Evolutionary conservation across 2,113 vertebrate species (phyloP), one percentile per base, ranked within the genome.

Genomic region (Oostethus manadensis): DNA sequence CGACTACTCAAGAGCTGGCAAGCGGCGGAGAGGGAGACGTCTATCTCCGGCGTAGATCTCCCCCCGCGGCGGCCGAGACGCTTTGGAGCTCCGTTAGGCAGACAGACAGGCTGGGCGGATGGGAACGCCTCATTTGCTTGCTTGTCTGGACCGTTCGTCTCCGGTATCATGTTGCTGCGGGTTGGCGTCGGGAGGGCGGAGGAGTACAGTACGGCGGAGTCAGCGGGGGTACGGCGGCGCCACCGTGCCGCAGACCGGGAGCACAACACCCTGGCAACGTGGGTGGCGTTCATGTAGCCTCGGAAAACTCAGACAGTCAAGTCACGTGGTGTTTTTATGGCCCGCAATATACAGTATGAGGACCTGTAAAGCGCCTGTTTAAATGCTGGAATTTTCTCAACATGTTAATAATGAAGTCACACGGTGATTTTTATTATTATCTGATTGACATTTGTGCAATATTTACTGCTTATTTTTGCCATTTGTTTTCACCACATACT

Each of bases 81-180:
- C 40, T 61, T 21, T 29, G 65, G 44, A 64, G 71, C 78, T 75
- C 65, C 71, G 59, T 58, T 43, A 45, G 59, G 59, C 63, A 47
- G 69, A 40, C 72, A 78, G 77, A 68, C 78, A 73, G 82, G 42
- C 68, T 43, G 76, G 74, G 81, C 73, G 81, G 84, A 78, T 74
- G 84, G 83, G 77, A 86, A 85, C 86, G 86, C 86, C 86, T 85
- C 81, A 76, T 84, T 86, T 78, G 76, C 81, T 74, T 77, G 77
- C 76, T 85, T 63, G 86, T 88, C 84, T 88, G 82, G 84, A 88
- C 78, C 82, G 71, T 77, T 84, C 63, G 83, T 80, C 82, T 85
- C 82, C 77, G 80, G 78, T 83, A 70, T 88, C 84, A 76, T 67
- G 80, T 86, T 86, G 79, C 82, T 81, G 77, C 70, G 76, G 80